phyloP scores from a whole-genome alignment of 2,888 invertebrate species.

The Xiphydria camelus region DNA sequence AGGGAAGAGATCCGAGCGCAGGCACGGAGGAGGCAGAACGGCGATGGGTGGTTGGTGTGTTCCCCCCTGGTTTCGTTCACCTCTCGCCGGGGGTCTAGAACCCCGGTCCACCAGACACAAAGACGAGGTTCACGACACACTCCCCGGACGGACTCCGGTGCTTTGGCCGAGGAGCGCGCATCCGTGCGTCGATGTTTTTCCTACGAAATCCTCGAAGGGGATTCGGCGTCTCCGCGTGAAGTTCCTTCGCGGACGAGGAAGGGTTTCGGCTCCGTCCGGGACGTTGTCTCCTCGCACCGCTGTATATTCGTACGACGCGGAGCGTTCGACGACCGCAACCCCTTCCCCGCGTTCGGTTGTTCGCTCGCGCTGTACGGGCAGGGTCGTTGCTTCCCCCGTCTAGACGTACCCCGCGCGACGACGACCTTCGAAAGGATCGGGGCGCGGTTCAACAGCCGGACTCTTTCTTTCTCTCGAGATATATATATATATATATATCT shows the following conservation, averaged over 20 bases:
- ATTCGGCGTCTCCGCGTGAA: too few relatives aligned
- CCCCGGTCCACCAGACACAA: constrained; percentile 16
- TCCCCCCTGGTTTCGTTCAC: constrained; percentile 15
- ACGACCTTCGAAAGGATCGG: neutral
- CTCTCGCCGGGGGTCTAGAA: constrained; percentile 12
- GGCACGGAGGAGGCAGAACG: constrained; percentile 2
- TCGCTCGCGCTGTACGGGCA: constrained; percentile 20
- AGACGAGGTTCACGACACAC: constrained; percentile 17
- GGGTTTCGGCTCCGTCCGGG: too few relatives aligned
- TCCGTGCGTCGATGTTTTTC: too few relatives aligned
- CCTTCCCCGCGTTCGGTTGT: constrained; percentile 13
- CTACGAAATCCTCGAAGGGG: too few relatives aligned
- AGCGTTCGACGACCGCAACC: too few relatives aligned
- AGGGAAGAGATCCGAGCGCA: neutral
- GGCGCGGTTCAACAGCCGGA: too few relatives aligned
- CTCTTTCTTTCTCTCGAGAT: neutral
- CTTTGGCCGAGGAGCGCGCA: neutral
- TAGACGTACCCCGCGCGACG: constrained; percentile 24
- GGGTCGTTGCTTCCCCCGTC: constrained; percentile 32
- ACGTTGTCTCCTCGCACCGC: too few relatives aligned
- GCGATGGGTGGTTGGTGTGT: too few relatives aligned
- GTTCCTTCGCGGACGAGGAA: too few relatives aligned
- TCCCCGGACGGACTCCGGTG: constrained; percentile 2
- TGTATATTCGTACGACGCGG: too few relatives aligned
- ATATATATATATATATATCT: neutral